Conservation (phyloP, 2,113 vertebrate genomes). For the Xenotilapia caudafasciata region DNA sequence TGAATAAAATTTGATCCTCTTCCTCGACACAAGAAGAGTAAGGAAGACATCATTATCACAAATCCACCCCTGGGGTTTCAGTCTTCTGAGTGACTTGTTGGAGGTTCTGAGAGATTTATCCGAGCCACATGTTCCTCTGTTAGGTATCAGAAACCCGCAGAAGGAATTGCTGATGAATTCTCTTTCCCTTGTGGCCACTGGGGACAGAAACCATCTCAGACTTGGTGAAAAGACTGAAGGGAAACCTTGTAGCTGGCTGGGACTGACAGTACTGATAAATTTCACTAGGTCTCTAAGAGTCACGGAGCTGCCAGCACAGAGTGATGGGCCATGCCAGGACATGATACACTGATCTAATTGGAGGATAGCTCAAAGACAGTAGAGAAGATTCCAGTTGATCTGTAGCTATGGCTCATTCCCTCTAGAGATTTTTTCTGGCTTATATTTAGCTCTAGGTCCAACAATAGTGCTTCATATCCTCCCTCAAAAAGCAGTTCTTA, state of each 20-base stretch:
- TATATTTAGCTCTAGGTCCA: slow-evolving; percentile 31
- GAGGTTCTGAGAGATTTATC: slow-evolving; percentile 37
- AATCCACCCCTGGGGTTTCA: slow-evolving; percentile 5
- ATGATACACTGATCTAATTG: slow-evolving; percentile 58
- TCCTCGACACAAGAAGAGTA: not conserved
- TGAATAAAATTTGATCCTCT: not conserved
- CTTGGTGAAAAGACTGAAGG: not conserved
- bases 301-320: slow-evolving; percentile 52
- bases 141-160: slow-evolving; percentile 26
- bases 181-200: slow-evolving; percentile 1
- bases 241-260: not conserved
- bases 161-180: slow-evolving; percentile 14
- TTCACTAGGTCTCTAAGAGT: slow-evolving; percentile 46
- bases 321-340: slow-evolving; percentile 50
- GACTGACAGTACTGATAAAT: slow-evolving; percentile 43
- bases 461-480: not conserved
- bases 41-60: slow-evolving; percentile 10
- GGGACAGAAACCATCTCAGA: slow-evolving; percentile 21
- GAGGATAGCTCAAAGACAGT: slow-evolving; percentile 44
- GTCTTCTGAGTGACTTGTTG: not conserved
- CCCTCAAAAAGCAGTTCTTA: not conserved
- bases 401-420: not conserved
- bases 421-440: not conserved
- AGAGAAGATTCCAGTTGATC: slow-evolving; percentile 39
- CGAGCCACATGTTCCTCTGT: not conserved